Percentiles rank a stretch among this genome's conserved stretches.
These are phyloP conservation scores for Bellardia pandia DNA, from an alignment of 2,888 invertebrate species.

Conservation along the genomic window DNA sequence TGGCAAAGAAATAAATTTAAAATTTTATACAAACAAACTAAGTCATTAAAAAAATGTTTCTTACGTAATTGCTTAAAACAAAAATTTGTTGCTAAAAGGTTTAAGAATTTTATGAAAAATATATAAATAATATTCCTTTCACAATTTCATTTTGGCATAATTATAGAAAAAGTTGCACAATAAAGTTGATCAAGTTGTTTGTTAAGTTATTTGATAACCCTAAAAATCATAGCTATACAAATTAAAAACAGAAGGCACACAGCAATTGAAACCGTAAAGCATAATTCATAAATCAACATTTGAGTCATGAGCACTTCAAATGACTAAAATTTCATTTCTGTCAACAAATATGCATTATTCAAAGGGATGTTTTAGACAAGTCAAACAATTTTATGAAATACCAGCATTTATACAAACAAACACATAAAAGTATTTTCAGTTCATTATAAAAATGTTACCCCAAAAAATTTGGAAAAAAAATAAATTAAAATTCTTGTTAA, in stretches of 20 bases:
- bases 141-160: constrained; percentile 26
- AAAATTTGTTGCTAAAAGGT: no score
- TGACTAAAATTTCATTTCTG: constrained; percentile 1
- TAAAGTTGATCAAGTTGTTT: constrained; percentile 27
- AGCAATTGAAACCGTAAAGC: neutral
- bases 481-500: constrained; percentile 22
- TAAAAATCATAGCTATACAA: neutral
- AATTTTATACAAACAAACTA: no score
- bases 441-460: neutral
- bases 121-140: neutral
- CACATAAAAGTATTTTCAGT: neutral
- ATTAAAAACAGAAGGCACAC: neutral
- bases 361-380: constrained; percentile 44
- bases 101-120: neutral
- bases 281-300: constrained; percentile 62
- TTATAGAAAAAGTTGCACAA: constrained; percentile 24
- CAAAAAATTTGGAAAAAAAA: neutral
- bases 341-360: constrained; percentile 10
- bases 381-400: constrained; percentile 9
- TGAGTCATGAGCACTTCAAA: constrained; percentile 28
- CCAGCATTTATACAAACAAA: neutral
- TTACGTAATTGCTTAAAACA: no score
- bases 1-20: neutral
- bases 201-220: neutral
- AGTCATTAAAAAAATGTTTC: no score